phyloP scores from a whole-genome alignment of 2,888 invertebrate genomes.

The Palloptera scutellata region DNA sequence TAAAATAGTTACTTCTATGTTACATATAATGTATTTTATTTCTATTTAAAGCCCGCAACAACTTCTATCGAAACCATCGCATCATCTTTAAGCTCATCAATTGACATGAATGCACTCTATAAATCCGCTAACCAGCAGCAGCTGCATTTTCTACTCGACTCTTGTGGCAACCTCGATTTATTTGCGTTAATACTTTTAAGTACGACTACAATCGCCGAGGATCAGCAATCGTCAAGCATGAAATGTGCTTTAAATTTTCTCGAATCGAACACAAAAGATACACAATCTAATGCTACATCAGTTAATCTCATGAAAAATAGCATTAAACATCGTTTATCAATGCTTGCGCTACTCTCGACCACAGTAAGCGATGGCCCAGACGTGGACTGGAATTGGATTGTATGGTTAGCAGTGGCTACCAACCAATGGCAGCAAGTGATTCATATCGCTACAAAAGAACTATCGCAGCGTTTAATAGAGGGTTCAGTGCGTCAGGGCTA shows the following conservation, averaged over 20 bases:
- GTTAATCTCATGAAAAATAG: conserved; percentile 54
- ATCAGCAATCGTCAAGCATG: conserved; percentile 40
- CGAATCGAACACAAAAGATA: conserved; percentile 49
- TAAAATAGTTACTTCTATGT: not conserved
- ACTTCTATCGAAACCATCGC: conserved; percentile 55
- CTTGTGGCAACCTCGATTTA: conserved; percentile 49
- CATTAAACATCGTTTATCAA: conserved; percentile 52
- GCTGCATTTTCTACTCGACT: conserved; percentile 45
- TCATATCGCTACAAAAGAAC: conserved; percentile 35
- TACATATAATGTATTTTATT: not conserved
- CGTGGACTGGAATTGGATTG: conserved; percentile 59
- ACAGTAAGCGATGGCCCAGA: conserved; percentile 47
- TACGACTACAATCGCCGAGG: conserved; percentile 47
- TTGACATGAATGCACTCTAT: conserved; percentile 35
- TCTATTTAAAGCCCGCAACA: conserved; percentile 39
- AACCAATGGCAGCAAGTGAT: conserved; percentile 51
- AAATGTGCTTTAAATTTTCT: conserved; percentile 43
- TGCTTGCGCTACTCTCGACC: conserved; percentile 58
- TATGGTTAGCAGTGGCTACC: conserved; percentile 59
- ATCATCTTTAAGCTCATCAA: conserved; percentile 56
- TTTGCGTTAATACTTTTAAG: conserved; percentile 60
- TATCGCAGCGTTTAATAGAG: conserved; percentile 52
- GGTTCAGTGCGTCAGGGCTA: conserved; percentile 66
- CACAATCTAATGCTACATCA: conserved; percentile 47
- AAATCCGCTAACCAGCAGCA: conserved; percentile 37